Percentiles rank a stretch among this genome's conserved stretches.
phyloP scores from a whole-genome alignment of 2,888 invertebrate genomes.

The Formica aserva region DNA sequence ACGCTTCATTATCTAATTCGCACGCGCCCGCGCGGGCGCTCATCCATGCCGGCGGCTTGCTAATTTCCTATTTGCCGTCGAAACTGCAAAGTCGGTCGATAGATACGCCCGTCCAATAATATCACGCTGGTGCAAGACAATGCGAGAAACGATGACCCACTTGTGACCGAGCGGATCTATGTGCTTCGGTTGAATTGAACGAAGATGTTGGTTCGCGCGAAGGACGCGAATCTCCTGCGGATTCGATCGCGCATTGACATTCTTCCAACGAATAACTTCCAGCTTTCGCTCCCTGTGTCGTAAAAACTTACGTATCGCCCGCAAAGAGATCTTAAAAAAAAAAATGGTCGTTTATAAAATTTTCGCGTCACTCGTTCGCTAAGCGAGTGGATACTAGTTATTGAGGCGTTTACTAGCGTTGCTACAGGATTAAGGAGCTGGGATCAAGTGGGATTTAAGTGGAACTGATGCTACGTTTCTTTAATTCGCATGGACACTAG shows the following conservation, averaged over 20 bases:
- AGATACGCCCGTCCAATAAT: conserved; percentile 13
- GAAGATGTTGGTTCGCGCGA: not conserved
- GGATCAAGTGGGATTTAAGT: conserved; percentile 44
- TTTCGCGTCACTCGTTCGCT: not conserved
- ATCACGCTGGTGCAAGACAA: not conserved
- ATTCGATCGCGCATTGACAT: not conserved
- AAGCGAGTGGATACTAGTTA: conserved; percentile 8
- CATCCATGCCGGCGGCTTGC: conserved; percentile 5
- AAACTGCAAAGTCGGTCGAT: conserved; percentile 9
- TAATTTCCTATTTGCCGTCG: conserved; percentile 46
- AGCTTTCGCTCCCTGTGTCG: not conserved
- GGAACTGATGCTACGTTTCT: conserved; percentile 30
- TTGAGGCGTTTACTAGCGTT: conserved; percentile 15
- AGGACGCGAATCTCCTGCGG: not conserved
- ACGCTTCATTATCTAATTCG: conserved; percentile 45
- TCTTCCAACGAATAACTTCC: not conserved
- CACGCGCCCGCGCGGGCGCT: not conserved
- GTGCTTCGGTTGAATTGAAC: not conserved
- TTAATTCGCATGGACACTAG: conserved; percentile 20
- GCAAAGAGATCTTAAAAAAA: not conserved
- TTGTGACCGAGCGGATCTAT: conserved; percentile 14
- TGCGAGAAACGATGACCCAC: conserved; percentile 18
- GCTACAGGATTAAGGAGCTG: conserved; percentile 25
- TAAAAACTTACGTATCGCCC: not conserved
- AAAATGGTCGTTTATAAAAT: not conserved